Conservation (phyloP, 2,113 vertebrate species). For the Silurus asotus region DNA sequence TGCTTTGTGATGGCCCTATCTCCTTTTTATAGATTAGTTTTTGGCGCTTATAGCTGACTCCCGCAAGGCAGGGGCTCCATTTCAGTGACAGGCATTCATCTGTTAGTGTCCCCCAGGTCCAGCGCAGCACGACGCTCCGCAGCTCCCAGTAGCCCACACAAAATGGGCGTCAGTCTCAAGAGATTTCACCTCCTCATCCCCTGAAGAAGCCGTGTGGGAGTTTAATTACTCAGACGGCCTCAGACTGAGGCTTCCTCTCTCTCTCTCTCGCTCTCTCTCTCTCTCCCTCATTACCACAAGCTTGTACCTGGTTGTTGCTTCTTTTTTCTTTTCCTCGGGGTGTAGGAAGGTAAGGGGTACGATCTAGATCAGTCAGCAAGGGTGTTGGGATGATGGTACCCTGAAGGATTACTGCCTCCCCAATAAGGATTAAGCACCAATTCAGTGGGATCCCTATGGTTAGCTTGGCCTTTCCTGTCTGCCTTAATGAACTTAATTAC, state of each 20-base stretch:
- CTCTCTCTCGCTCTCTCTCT: too few relatives aligned
- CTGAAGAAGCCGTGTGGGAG: constrained; percentile 50
- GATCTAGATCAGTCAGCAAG: constrained; percentile 7
- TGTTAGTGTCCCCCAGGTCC: constrained; percentile 49
- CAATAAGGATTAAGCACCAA: constrained; percentile 43
- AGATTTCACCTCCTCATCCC: constrained; percentile 44
- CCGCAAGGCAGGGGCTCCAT: constrained; percentile 48
- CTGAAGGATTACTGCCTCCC: constrained; percentile 41
- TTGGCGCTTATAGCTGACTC: constrained; percentile 42
- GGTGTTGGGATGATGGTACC: constrained; percentile 24
- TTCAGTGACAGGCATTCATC: constrained; percentile 58
- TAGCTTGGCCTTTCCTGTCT: constrained; percentile 31
- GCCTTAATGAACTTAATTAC: constrained; percentile 53
- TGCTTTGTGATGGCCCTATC: constrained; percentile 34
- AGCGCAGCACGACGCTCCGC: constrained; percentile 13
- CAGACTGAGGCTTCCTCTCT: constrained; percentile 23
- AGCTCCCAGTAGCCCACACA: constrained; percentile 53
- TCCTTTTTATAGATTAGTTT: constrained; percentile 52
- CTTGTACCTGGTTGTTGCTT: constrained; percentile 31
- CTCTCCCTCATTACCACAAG: constrained; percentile 25
- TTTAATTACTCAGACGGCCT: constrained; percentile 52
- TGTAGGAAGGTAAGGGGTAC: constrained; percentile 16
- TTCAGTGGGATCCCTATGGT: constrained; percentile 40
- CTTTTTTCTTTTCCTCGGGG: not conserved
- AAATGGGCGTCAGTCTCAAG: constrained; percentile 48